phyloP scores from a whole-genome alignment of 1,140 invertebrate genomes.

The Drosophila guanche region DNA sequence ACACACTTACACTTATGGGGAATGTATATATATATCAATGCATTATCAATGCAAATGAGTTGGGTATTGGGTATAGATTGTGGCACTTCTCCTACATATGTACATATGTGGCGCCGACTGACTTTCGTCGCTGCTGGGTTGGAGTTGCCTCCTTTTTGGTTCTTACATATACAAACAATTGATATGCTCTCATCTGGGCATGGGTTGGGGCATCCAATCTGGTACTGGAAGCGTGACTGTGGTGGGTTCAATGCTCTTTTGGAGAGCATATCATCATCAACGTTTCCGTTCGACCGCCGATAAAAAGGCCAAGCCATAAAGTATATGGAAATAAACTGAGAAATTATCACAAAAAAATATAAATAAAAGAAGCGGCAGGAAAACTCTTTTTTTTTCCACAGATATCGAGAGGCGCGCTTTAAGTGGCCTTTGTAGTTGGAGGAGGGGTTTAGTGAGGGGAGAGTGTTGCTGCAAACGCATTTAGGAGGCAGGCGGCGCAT shows the following conservation, averaged over 20 bases:
- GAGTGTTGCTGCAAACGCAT: conserved; percentile 32
- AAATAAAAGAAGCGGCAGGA: no score
- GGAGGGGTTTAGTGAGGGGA: neutral
- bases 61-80: conserved; percentile 30
- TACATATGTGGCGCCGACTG: neutral
- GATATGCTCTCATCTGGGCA: conserved; percentile 50
- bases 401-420: conserved; percentile 33
- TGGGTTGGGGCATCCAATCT: no score
- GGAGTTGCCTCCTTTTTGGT: conserved; percentile 24
- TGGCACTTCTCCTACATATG: conserved; percentile 12
- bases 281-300: conserved; percentile 58
- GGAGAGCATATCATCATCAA: conserved; percentile 18
- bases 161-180: conserved; percentile 70
- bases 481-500: conserved; percentile 28
- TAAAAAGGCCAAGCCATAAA: conserved; percentile 31
- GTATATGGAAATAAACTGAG: conserved; percentile 14
- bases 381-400: conserved; percentile 13
- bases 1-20: conserved; percentile 19
- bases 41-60: conserved; percentile 69
- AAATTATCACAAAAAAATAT: no score
- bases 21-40: conserved; percentile 39
- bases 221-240: conserved; percentile 13
- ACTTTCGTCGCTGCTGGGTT: no score
- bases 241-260: conserved; percentile 18
- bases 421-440: conserved; percentile 45